These are phyloP conservation scores for Hydrozoanthus gracilis DNA, from an alignment of 92 coral and sea anemone genomes.

Conservation along the genomic window DNA sequence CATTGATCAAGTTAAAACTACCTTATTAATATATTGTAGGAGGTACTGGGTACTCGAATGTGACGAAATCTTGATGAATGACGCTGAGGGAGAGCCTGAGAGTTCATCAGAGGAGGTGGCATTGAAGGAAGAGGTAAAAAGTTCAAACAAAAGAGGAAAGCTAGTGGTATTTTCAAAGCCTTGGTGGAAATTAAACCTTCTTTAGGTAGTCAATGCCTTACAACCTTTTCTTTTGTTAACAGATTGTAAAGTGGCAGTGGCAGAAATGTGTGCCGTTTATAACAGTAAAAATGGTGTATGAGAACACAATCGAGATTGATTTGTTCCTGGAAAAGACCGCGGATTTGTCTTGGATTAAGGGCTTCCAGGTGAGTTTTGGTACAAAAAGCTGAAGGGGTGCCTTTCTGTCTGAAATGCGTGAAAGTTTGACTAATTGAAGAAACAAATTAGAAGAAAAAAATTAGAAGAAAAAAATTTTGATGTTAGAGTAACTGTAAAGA, in stretches of 20 bases:
- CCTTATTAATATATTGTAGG: not conserved
- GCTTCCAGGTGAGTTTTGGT: conserved; percentile 70
- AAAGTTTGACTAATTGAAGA: no score
- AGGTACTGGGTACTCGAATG: conserved; percentile 72
- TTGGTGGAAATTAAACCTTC: no score
- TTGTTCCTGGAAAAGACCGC: conserved; percentile 60
- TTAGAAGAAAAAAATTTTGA: no score
- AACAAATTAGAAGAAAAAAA: no score
- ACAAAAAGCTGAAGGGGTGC: no score
- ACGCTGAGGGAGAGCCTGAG: conserved; percentile 3
- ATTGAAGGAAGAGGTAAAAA: conserved; percentile 19
- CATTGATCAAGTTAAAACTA: no score
- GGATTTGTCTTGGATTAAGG: conserved; percentile 73
- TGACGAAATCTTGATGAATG: conserved; percentile 42
- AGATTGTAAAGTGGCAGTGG: conserved; percentile 89
- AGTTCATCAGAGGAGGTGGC: conserved; percentile 18
- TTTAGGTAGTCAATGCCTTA: no score
- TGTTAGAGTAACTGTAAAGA: no score
- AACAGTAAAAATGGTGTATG: conserved; percentile 63
- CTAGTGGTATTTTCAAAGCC: no score
- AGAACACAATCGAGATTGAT: conserved; percentile 72
- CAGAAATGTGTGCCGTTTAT: conserved; percentile 71
- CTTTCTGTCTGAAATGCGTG: no score
- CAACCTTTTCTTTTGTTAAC: not conserved
- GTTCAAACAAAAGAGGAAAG: not conserved